These are phyloP conservation scores for Spermophilus dauricus DNA, from an alignment of 2,113 vertebrate species.

Conservation along the genomic window DNA sequence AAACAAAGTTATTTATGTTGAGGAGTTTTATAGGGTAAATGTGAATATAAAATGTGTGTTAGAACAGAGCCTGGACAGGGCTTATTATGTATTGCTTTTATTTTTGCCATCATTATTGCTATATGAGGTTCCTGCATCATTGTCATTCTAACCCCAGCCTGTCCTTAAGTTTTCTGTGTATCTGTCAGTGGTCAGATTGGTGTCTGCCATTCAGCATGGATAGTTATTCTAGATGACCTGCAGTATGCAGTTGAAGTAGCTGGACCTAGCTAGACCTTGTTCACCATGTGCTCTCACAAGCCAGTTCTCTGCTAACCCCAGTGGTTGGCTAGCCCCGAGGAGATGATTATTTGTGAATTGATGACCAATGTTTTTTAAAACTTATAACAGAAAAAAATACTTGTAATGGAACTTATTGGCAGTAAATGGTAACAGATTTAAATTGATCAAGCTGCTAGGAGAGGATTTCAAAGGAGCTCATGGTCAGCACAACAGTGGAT, in stretches of 20 bases:
- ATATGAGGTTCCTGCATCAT: neutral
- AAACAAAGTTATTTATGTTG: neutral
- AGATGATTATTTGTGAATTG: neutral
- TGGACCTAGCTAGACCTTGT: neutral
- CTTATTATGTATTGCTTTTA: neutral
- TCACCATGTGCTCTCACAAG: neutral
- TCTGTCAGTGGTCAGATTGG: neutral
- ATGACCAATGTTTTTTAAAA: conserved; percentile 6
- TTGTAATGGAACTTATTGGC: neutral
- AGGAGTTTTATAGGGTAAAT: neutral
- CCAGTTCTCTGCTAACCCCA: neutral
- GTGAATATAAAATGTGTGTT: neutral
- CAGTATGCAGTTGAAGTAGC: neutral
- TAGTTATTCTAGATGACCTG: neutral
- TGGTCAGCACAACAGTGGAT: neutral
- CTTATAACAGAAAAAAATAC: neutral
- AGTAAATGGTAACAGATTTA: neutral
- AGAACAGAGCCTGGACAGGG: neutral
- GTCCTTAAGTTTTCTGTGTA: neutral
- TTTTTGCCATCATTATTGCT: neutral
- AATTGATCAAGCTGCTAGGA: neutral
- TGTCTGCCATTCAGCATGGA: neutral
- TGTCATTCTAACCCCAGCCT: neutral
- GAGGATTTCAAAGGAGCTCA: neutral
- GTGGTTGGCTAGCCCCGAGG: neutral